These are phyloP conservation scores for Mizuhopecten yessoensis DNA, from an alignment of 1,140 invertebrate genomes.

Conservation along the genomic window DNA sequence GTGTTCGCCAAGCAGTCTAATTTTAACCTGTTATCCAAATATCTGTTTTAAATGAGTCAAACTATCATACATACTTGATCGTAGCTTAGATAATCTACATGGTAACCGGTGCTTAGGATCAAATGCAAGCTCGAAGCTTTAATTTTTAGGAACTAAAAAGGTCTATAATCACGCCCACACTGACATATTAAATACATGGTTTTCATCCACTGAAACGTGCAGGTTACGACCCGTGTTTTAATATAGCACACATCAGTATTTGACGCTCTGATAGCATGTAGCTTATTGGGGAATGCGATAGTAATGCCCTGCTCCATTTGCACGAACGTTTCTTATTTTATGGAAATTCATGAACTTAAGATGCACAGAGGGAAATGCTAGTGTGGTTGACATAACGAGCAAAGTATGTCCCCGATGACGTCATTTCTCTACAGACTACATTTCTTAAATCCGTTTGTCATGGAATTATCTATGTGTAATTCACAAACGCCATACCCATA, in stretches of 20 bases:
- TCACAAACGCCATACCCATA: no score
- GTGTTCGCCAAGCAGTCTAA: background rate
- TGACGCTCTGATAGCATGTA: no score
- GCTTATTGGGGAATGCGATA: no score
- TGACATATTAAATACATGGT: background rate
- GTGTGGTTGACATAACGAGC: no score
- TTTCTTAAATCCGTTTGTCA: no score
- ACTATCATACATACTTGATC: background rate
- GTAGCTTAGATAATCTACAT: background rate
- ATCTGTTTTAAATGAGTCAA: background rate
- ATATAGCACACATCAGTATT: background rate
- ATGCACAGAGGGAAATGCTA: no score
- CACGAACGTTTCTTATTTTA: no score
- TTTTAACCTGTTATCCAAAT: background rate
- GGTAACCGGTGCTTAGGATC: background rate
- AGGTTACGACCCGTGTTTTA: background rate
- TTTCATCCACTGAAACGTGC: background rate
- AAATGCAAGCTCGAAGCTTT: background rate
- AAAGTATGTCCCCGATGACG: no score
- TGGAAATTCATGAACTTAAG: no score
- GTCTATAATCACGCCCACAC: background rate
- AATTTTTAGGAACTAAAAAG: background rate
- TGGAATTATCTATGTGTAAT: no score
- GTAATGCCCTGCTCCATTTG: no score
- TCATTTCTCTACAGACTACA: no score